These are phyloP conservation scores for Venturia canescens DNA, from an alignment of 1,140 invertebrate species.

Conservation along the genomic window DNA sequence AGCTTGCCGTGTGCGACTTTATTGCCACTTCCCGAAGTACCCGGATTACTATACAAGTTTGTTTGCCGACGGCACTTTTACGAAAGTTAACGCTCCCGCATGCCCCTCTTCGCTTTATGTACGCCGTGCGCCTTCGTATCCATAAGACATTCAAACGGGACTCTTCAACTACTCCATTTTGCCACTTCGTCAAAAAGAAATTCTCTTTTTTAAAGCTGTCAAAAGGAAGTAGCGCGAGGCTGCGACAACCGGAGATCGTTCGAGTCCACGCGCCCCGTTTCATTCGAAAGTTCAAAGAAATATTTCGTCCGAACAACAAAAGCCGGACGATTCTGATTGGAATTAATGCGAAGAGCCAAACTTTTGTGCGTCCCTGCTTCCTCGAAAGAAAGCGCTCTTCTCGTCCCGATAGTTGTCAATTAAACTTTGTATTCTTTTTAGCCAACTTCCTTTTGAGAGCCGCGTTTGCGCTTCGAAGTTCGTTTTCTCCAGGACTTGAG, in stretches of 20 bases:
- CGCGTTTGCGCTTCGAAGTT: too few species aligned
- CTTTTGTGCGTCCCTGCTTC: too few species aligned
- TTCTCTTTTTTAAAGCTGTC: not conserved
- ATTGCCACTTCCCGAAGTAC: conserved; percentile 46
- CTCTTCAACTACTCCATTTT: conserved; percentile 52
- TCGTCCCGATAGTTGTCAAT: too few species aligned
- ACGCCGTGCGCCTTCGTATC: conserved; percentile 53
- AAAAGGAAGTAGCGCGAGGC: not conserved
- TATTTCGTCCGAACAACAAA: not conserved
- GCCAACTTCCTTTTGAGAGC: too few species aligned
- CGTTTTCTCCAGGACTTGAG: too few species aligned
- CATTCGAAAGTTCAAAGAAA: not conserved
- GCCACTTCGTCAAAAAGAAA: not conserved
- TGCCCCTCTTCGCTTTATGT: not conserved
- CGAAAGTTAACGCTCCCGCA: conserved; percentile 43
- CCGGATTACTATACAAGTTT: conserved; percentile 48
- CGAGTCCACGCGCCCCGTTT: not conserved
- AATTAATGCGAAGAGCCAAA: not conserved
- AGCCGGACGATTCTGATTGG: not conserved
- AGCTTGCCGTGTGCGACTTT: conserved; percentile 40
- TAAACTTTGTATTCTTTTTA: too few species aligned
- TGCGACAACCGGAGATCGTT: not conserved
- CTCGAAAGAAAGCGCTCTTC: too few species aligned
- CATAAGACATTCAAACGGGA: conserved; percentile 52
- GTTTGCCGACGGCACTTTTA: conserved; percentile 47